These are phyloP conservation scores for Todiramphus chloris DNA, from an alignment of 2,113 vertebrate genomes.

Conservation along the genomic window DNA sequence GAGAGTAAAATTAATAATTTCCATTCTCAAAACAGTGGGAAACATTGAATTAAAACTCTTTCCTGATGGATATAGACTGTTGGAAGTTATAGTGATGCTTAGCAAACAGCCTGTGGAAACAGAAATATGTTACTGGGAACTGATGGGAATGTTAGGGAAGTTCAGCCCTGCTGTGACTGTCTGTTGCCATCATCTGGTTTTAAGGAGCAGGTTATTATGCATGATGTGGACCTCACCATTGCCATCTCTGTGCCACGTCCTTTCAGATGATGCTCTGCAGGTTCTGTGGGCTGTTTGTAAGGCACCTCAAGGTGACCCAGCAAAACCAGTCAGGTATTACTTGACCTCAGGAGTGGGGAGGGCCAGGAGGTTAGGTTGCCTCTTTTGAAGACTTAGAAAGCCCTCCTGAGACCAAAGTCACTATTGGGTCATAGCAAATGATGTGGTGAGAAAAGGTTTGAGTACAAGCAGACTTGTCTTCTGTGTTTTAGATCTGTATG, in stretches of 20 bases:
- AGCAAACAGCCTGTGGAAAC: background rate
- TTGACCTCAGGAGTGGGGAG: background rate
- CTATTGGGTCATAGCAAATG: background rate
- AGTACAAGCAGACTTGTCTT: background rate
- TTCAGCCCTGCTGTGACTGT: background rate
- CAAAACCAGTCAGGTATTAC: background rate
- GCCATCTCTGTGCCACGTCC: background rate
- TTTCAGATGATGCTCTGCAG: background rate
- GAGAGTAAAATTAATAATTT: background rate
- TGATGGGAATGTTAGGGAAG: background rate
- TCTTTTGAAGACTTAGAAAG: background rate
- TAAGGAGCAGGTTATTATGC: background rate
- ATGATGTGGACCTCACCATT: background rate
- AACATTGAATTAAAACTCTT: background rate
- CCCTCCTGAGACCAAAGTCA: background rate
- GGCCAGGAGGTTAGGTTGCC: background rate
- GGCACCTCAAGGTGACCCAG: background rate
- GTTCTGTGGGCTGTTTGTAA: background rate
- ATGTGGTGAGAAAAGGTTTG: background rate
- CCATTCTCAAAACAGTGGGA: background rate
- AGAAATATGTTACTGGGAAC: background rate
- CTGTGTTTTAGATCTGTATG: background rate
- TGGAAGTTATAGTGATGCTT: background rate
- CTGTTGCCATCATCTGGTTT: background rate
- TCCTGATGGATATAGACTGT: background rate